Percentiles rank a stretch among this genome's conserved stretches.
Conservation (phyloP, 1,140 invertebrate genomes). For the Trachymyrmex cornetzi region DNA sequence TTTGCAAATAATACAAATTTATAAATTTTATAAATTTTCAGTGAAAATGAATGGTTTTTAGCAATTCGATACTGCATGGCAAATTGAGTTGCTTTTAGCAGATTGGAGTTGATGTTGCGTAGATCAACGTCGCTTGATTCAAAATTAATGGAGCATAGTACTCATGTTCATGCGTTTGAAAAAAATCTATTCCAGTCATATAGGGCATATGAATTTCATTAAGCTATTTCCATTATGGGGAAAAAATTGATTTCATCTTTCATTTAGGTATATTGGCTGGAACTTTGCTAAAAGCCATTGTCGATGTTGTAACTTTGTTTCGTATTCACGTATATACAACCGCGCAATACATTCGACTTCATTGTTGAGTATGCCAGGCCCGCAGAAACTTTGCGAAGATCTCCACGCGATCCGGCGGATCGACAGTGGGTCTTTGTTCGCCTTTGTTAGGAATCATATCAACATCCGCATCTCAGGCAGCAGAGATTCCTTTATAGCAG, state of each 20-base stretch:
- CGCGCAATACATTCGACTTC: conserved; percentile 52
- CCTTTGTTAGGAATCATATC: conserved; percentile 54
- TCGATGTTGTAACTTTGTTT: conserved; percentile 43
- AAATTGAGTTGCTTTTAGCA: conserved; percentile 45
- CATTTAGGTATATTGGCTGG: conserved; percentile 40
- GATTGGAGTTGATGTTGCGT: conserved; percentile 32
- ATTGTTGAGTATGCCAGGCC: conserved; percentile 29
- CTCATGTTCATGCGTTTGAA: not conserved
- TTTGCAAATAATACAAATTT: not conserved
- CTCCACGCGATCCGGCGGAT: conserved; percentile 35
- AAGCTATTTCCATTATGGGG: conserved; percentile 19
- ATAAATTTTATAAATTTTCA: conserved; percentile 25
- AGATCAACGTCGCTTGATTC: conserved; percentile 33
- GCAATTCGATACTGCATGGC: conserved; percentile 6
- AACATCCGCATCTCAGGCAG: conserved; percentile 46
- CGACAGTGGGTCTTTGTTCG: conserved; percentile 48
- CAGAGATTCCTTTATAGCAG: conserved; percentile 17
- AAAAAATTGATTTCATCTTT: conserved; percentile 46
- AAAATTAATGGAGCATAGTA: conserved; percentile 43
- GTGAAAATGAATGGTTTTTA: conserved; percentile 21
- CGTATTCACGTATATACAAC: conserved; percentile 32
- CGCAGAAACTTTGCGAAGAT: conserved; percentile 52
- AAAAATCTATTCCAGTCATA: not conserved
- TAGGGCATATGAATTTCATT: conserved; percentile 39
- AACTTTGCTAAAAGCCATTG: conserved; percentile 38